Evolutionary conservation across 2,797 vertebrate species (phyloP).

Genomic region (Cossypha niveicapilla): DNA sequence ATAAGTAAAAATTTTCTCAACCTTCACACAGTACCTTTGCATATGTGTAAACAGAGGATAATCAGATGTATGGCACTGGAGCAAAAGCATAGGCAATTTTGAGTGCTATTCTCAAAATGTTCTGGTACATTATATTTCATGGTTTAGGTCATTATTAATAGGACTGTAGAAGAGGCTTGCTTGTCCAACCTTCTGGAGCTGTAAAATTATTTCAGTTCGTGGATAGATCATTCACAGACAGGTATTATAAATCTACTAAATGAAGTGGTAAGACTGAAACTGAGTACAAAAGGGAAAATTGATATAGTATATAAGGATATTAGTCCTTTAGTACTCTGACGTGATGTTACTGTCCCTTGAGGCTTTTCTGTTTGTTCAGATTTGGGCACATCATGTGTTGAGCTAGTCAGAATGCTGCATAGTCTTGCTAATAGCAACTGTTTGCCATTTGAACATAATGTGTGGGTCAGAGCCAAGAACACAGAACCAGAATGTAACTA

Average conservation of each 20-base stretch:
- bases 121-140: background rate
- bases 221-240: background rate
- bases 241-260: background rate
- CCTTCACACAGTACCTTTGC: background rate
- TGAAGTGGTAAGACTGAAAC: background rate
- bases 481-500: background rate
- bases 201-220: background rate
- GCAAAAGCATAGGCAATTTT: background rate
- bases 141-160: background rate
- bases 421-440: background rate
- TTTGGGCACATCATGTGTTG: background rate
- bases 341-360: background rate
- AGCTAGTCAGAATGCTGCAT: background rate
- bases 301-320: background rate
- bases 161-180: background rate
- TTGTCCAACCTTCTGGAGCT: background rate
- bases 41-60: background rate
- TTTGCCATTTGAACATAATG: background rate
- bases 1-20: background rate
- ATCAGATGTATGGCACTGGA: background rate
- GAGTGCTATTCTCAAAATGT: background rate
- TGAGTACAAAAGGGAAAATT: background rate
- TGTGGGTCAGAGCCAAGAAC: background rate
- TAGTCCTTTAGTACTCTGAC: background rate
- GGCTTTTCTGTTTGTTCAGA: background rate